Evolutionary conservation across 2,888 invertebrate species (phyloP), one percentile per base, ranked within the genome.

Genomic region (Euplexia lucipara): DNA sequence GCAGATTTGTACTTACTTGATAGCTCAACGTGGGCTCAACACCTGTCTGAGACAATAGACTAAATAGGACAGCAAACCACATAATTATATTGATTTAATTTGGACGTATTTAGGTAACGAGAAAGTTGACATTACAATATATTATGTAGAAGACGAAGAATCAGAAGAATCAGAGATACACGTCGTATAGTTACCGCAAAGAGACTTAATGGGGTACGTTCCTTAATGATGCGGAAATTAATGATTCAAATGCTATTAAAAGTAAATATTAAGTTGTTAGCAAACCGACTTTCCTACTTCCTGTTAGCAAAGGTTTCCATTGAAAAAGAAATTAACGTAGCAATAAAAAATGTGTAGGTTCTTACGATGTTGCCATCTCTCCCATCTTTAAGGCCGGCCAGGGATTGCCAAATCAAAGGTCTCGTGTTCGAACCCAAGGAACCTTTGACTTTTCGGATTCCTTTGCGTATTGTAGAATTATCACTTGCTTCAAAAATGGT

Each of bases 1-100:
- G 22, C 41, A 61, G 20, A 37, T 26, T 10, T 22, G 64, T 22
- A n/a, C 20, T 26, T 14, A 32, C 20, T 32, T 76, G 41, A 32
- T 51, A 30, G 35, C 44, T 48, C 39, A 18, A 14, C 32, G 26
- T 47, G 57, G 26, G 34, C 5, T 37, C 22, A 37, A 52, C 37
- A 47, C 42, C 47, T 53, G 49, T 35, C 3, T 10, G 12, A n/a
- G 8, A 22, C 10, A 4, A 1, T 3, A 0, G 3, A 3, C 22
- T 9, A 5, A 18, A 12, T 41, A 1, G 26, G 12, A 26, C 10
- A 10, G 12, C 26, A 14, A 62, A 2, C 26, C 16, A 22, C 16
- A n/a, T n/a, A n/a, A n/a, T n/a, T n/a, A n/a, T n/a, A n/a, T n/a
- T n/a, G n/a, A n/a, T n/a, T n/a, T n/a, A n/a, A n/a, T n/a, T n/a